Evolutionary conservation across 2,888 invertebrate species (phyloP).

Genomic region (Eristalis arbustorum): DNA sequence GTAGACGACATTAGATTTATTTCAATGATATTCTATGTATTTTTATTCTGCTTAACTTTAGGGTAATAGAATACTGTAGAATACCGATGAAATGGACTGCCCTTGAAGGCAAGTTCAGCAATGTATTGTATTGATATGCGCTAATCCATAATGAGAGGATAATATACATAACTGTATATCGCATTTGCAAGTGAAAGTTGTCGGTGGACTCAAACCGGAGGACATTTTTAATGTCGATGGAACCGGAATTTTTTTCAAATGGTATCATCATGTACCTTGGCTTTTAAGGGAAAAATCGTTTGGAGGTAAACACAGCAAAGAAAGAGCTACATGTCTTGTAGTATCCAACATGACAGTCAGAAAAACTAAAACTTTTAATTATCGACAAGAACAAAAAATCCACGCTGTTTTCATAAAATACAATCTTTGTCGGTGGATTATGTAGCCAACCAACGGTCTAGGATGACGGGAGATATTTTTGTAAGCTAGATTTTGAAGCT

Average conservation of each 20-base stretch:
- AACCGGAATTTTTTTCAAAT: slow-evolving; percentile 6
- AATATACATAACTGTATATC: no score
- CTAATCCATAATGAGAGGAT: slow-evolving; percentile 5
- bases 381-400: slow-evolving; percentile 12
- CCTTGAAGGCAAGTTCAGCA: background rate
- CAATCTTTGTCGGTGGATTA: slow-evolving; percentile 12
- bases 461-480: slow-evolving; percentile 2
- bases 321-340: slow-evolving; percentile 20
- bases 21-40: slow-evolving; percentile 17
- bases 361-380: slow-evolving; percentile 7
- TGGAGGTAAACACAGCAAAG: slow-evolving; percentile 22
- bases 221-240: slow-evolving; percentile 22
- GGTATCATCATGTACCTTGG: slow-evolving; percentile 21
- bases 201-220: slow-evolving; percentile 21
- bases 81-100: background rate
- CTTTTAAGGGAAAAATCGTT: slow-evolving; percentile 29
- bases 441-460: slow-evolving; percentile 12
- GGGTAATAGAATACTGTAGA: background rate
- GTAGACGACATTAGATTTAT: background rate
- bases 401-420: slow-evolving; percentile 3
- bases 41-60: background rate
- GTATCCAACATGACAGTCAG: slow-evolving; percentile 13
- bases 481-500: background rate
- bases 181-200: no score
- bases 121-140: slow-evolving; percentile 21